Percentiles rank a stretch among this genome's conserved stretches.
Conservation (phyloP, 1,140 invertebrate genomes). For the Ptiloglossa arizonensis region DNA sequence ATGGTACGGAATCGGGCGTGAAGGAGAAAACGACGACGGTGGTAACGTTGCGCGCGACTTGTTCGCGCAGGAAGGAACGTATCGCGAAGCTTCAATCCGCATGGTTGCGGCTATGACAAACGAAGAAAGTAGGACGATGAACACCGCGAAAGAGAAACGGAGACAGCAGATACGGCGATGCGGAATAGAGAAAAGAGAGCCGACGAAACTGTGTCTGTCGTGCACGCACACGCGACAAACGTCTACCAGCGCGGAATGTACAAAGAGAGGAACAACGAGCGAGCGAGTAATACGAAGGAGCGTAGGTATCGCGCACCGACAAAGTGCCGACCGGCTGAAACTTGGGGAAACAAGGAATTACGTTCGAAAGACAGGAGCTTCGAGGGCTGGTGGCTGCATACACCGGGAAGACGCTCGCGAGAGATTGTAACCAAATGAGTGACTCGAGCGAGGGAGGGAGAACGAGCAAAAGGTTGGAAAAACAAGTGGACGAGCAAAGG, state of each 20-base stretch:
- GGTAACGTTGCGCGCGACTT: not conserved
- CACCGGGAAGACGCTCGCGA: conserved; percentile 2
- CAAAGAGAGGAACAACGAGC: not conserved
- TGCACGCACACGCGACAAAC: conserved; percentile 6
- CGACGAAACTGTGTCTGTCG: conserved; percentile 23
- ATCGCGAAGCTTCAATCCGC: conserved; percentile 50
- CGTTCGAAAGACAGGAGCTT: not conserved
- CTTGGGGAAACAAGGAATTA: conserved; percentile 9
- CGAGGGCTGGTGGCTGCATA: not conserved
- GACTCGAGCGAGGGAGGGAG: conserved; percentile 1
- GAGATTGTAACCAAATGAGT: conserved; percentile 7
- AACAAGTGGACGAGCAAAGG: conserved; percentile 11
- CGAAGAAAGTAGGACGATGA: conserved; percentile 56
- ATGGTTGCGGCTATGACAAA: conserved; percentile 40
- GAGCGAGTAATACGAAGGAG: not conserved
- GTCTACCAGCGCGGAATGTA: conserved; percentile 12
- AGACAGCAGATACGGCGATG: not conserved
- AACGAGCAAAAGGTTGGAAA: not conserved
- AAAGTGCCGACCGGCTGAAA: conserved; percentile 16
- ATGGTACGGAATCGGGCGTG: not conserved
- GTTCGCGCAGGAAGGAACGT: conserved; percentile 37
- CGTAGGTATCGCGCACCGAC: not conserved
- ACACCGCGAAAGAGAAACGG: conserved; percentile 44
- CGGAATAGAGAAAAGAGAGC: not conserved
- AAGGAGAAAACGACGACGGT: not conserved